A percentile compares a stretch with the other conserved stretches of the same genome.
Evolutionary conservation across 2,113 vertebrate species (phyloP).

Genomic region (Myotis yumanensis): DNA sequence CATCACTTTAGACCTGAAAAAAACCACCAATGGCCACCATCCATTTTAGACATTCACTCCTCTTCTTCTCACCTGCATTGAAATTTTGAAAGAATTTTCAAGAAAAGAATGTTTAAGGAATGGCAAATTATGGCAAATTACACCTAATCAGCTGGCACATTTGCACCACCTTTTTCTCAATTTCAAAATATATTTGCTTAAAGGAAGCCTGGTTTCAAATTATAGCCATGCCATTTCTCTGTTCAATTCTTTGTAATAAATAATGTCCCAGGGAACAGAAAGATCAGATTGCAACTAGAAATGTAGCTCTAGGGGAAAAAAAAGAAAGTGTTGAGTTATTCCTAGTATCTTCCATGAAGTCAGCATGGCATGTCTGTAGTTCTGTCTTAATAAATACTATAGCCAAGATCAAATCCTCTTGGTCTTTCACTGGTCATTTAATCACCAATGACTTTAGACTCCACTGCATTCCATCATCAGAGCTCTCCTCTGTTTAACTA

Average conservation of each 20-base stretch:
- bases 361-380: not conserved
- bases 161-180: not conserved
- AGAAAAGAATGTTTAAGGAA: slow-evolving; percentile 9
- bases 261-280: not conserved
- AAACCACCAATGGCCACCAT: not conserved
- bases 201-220: not conserved
- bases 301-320: not conserved
- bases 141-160: not conserved
- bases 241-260: not conserved
- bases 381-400: not conserved
- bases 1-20: not conserved
- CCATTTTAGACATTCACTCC: not conserved
- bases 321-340: not conserved
- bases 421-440: not conserved
- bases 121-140: not conserved
- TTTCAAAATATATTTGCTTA: slow-evolving; percentile 18
- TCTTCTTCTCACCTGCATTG: not conserved
- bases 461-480: not conserved
- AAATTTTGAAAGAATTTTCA: not conserved
- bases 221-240: not conserved
- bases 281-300: slow-evolving; percentile 27
- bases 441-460: not conserved
- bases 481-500: not conserved
- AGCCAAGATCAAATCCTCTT: not conserved
- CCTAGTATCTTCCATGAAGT: not conserved